phyloP scores from a whole-genome alignment of 2,113 vertebrate species.

The Oryzias javanicus region DNA sequence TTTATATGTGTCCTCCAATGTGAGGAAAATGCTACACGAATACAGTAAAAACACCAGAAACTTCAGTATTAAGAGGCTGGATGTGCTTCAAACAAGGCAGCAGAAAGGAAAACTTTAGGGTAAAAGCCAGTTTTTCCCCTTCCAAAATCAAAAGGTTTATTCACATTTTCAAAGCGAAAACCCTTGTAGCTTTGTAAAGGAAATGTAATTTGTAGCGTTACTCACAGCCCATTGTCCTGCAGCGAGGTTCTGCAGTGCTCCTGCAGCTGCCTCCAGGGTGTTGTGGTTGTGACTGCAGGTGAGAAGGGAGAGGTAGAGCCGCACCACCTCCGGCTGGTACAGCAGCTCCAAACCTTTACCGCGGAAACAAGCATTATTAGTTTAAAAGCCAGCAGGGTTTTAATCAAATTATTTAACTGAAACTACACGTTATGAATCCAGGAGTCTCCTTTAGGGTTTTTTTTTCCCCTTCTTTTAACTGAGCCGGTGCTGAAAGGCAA shows the following conservation, averaged over 20 bases:
- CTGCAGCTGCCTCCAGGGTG: slow-evolving; percentile 93
- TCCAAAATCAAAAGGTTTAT: slow-evolving; percentile 3
- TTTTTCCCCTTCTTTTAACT: slow-evolving; percentile 12
- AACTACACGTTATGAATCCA: slow-evolving; percentile 13
- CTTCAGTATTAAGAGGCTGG: too few relatives aligned
- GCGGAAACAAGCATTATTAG: slow-evolving; percentile 13
- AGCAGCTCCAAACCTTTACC: slow-evolving; percentile 89
- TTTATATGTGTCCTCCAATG: too few relatives aligned
- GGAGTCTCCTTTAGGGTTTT: slow-evolving; percentile 26
- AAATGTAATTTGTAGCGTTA: slow-evolving; percentile 13
- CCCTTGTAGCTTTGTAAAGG: slow-evolving; percentile 3
- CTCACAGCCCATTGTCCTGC: slow-evolving; percentile 91
- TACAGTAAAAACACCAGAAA: too few relatives aligned
- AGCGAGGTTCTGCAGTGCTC: slow-evolving; percentile 94
- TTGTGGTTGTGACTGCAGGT: slow-evolving; percentile 96
- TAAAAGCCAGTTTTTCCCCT: slow-evolving; percentile 1
- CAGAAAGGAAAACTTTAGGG: background rate
- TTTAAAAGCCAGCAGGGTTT: background rate
- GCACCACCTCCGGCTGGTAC: slow-evolving; percentile 95
- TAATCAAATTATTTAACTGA: slow-evolving; percentile 14
- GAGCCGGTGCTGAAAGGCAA: slow-evolving; percentile 34
- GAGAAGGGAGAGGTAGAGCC: slow-evolving; percentile 94
- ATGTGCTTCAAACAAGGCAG: too few relatives aligned
- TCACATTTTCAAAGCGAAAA: background rate
- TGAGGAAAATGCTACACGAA: too few relatives aligned